Percentiles rank a stretch among this genome's conserved stretches.
phyloP scores from a whole-genome alignment of 2,888 invertebrate species.

The Boloria selene region DNA sequence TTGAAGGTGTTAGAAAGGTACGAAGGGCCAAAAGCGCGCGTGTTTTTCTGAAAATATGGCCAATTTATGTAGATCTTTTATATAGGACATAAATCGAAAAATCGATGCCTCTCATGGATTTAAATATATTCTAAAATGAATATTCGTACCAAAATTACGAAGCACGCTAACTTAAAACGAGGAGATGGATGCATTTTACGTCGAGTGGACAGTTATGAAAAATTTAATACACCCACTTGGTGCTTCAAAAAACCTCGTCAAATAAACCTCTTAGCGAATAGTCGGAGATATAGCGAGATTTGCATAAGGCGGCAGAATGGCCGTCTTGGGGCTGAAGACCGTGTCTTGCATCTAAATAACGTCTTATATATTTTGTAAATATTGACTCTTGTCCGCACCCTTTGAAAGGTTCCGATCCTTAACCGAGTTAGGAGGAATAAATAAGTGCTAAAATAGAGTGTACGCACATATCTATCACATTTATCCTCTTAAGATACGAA shows the following conservation, averaged over 20 bases:
- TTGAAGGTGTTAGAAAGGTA: constrained; percentile 66
- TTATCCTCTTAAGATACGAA: background rate
- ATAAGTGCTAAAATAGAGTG: constrained; percentile 7
- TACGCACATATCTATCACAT: background rate
- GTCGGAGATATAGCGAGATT: constrained; percentile 69
- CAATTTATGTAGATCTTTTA: constrained; percentile 31
- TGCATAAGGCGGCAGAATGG: constrained; percentile 72
- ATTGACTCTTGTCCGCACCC: constrained; percentile 77
- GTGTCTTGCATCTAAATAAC: constrained; percentile 80
- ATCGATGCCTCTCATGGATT: constrained; percentile 24
- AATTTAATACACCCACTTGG: constrained; percentile 71
- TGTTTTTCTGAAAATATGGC: constrained; percentile 66
- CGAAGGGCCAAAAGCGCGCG: constrained; percentile 64
- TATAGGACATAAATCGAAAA: constrained; percentile 35
- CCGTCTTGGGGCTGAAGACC: constrained; percentile 65
- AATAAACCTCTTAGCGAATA: constrained; percentile 75
- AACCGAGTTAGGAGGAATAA: constrained; percentile 64
- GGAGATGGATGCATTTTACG: constrained; percentile 55
- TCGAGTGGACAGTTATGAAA: constrained; percentile 71
- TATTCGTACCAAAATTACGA: constrained; percentile 24
- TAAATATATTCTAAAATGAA: constrained; percentile 25
- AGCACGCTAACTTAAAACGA: constrained; percentile 33
- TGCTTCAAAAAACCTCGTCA: constrained; percentile 64
- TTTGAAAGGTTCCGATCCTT: constrained; percentile 63
- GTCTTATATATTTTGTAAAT: constrained; percentile 78